Evolutionary conservation across 2,113 vertebrate species (phyloP).

Genomic region (Noturus placidus): DNA sequence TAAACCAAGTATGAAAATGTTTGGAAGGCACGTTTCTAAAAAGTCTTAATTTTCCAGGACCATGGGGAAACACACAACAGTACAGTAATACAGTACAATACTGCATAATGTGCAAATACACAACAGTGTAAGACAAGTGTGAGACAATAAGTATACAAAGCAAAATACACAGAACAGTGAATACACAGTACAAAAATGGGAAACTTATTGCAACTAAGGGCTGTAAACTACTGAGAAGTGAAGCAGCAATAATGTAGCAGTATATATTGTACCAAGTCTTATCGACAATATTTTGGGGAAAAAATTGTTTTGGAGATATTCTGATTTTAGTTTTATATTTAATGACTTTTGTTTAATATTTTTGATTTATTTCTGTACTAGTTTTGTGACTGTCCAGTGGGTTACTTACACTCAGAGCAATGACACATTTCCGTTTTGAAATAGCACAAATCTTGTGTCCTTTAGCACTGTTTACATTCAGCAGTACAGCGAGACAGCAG

Average conservation of each 20-base stretch:
- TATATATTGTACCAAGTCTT: not conserved
- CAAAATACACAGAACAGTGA: not conserved
- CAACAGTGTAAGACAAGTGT: not conserved
- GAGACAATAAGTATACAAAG: not conserved
- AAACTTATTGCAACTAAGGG: not conserved
- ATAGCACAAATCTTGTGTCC: not conserved
- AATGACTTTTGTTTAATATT: not conserved
- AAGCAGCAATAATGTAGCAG: not conserved
- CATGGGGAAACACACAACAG: not conserved
- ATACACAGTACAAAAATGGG: not conserved
- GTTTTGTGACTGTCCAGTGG: not conserved
- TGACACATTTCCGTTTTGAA: not conserved
- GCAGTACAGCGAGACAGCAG: not conserved
- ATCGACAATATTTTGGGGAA: not conserved
- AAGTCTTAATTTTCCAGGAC: too few species aligned
- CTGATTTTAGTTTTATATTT: too few species aligned
- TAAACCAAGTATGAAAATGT: too few species aligned
- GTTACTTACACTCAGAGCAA: not conserved
- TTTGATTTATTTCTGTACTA: not conserved
- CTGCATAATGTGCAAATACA: too few species aligned
- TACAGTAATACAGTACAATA: not conserved
- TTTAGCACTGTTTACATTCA: not conserved
- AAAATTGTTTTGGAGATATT: too few species aligned
- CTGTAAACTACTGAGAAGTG: not conserved
- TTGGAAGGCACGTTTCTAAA: too few species aligned